Base-by-base conservation (phyloP, 2,888 invertebrate genomes). In the Smittia sp. region DNA sequence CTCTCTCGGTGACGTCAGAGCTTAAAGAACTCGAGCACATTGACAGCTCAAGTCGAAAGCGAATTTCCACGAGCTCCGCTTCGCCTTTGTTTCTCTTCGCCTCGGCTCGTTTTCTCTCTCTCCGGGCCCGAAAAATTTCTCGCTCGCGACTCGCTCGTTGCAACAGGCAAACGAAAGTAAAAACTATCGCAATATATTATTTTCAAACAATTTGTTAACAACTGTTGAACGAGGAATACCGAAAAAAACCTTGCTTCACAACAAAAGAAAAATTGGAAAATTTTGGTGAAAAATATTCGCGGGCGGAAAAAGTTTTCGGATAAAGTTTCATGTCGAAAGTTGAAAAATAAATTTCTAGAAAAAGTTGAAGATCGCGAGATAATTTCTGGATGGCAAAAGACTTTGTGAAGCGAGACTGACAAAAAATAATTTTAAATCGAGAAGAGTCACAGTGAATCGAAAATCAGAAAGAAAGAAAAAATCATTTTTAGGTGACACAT, bases 401-500 rank as follows among this genome's bases (percentile, higher is more conserved):
- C 22, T 63, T 63, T 75, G 18, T 11, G 32, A 32, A 32, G 3
- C 4, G 11, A 58, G 22, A 18, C 13, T 25, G 38, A 6, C 15
- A 67, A 39, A 39, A 18, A 25, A 65, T 32, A 65, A 6, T 68
- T 18, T 6, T 27, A 25, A 41, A 72, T 69, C 67, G 70, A 74
- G 65, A 67, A 75, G 62, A 69, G 74, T 46, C n/a, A 46, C 6
- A 46, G 15, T n/a, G 15, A 58, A 75, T 73, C 73, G 39, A 73
- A 70, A 41, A 74, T 63, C 52, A 69, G 69, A 66, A 46, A 13
- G 74, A 75, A 65, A 70, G 62, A 32, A 63, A 67, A 1, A 74
- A 74, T 68, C 20, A 41, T 38, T 25, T 54, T 65, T 41, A 13
- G 41, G 13, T 74, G 58, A 20, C 67, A 81, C 41, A 69, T 38